Evolutionary conservation across 2,888 invertebrate genomes (phyloP), one percentile per base, ranked within the genome.

Genomic region (Rhopalosiphum nymphaeae): DNA sequence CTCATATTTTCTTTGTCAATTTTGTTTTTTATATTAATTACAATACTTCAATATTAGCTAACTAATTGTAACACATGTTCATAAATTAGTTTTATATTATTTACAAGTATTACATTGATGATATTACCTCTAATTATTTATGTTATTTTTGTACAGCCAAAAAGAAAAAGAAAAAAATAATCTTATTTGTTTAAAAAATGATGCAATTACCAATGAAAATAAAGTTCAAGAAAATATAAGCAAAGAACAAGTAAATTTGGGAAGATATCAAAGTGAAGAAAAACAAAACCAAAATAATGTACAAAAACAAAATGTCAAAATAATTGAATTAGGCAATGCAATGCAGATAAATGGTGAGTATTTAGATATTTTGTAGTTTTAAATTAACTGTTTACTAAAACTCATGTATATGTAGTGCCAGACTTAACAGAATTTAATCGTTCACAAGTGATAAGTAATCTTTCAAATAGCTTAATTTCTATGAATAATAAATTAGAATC

Each of bases 81-180:
- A 13, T n/a, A 67, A 67, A 5, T 61, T 61, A 49, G 13, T 53
- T 13, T 67, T 67, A 3, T 61, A 3, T 61, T 3, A 61, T 29
- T 29, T 3, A 29, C 11, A 29, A 61, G 61, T 29, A 61, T 61
- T 61, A 61, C 29, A 11, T 29, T 61, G 3, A 61, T 29, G 11
- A n/a, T 67, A 67, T 67, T 67, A 67, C 0, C 4, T 67, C n/a
- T 67, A 67, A 67, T 67, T n/a, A 67, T n/a, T 78, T 3, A 78
- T 25, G 36, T 78, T 36, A 78, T 78, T 78, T 36, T 2, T 21
- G 21, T 78, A 36, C 1, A 95, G 95, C 26, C 42, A 96, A 95
- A 96, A 96, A 95, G 96, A 96, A 95, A 96, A 96, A 94, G 96
- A 96, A 95, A 96, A 96, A 91, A 95, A 96, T 86, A 96, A 96